Conservation (phyloP, 1,140 invertebrate genomes). For the Temnothorax longispinosus region DNA sequence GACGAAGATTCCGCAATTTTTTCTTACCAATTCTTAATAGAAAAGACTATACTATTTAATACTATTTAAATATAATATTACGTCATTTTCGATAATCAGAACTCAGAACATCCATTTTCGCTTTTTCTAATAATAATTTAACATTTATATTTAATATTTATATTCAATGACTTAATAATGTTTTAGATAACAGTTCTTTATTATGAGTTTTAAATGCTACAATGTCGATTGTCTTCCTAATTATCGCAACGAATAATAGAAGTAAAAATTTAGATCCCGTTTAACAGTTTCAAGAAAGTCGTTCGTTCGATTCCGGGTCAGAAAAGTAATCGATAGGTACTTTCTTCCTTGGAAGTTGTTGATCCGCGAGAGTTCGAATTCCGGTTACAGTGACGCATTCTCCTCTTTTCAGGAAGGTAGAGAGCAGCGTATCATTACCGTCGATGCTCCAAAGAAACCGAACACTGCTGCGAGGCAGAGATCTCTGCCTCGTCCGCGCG, state of each 20-base stretch:
- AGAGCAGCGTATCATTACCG: conserved; percentile 79
- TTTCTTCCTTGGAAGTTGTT: conserved; percentile 79
- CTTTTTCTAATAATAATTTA: background rate
- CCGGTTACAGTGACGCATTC: conserved; percentile 78
- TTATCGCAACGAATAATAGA: background rate
- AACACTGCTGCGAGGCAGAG: conserved; percentile 57
- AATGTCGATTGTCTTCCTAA: background rate
- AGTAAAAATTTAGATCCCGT: background rate
- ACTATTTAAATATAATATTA: background rate
- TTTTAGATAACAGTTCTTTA: background rate
- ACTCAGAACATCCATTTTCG: background rate
- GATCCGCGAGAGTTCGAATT: conserved; percentile 72
- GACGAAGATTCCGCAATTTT: background rate
- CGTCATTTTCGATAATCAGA: background rate
- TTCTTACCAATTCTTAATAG: background rate
- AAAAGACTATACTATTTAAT: background rate
- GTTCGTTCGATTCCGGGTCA: conserved; percentile 68
- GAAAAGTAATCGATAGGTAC: conserved; percentile 65
- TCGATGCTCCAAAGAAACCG: conserved; percentile 53
- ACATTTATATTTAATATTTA: background rate
- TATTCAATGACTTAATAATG: background rate
- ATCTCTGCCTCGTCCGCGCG: conserved; percentile 13
- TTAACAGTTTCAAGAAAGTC: conserved; percentile 39
- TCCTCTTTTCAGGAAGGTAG: conserved; percentile 76
- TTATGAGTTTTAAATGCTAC: background rate